Evolutionary conservation across 2,113 vertebrate species (phyloP).

Genomic region (Chascanopsetta lugubris): DNA sequence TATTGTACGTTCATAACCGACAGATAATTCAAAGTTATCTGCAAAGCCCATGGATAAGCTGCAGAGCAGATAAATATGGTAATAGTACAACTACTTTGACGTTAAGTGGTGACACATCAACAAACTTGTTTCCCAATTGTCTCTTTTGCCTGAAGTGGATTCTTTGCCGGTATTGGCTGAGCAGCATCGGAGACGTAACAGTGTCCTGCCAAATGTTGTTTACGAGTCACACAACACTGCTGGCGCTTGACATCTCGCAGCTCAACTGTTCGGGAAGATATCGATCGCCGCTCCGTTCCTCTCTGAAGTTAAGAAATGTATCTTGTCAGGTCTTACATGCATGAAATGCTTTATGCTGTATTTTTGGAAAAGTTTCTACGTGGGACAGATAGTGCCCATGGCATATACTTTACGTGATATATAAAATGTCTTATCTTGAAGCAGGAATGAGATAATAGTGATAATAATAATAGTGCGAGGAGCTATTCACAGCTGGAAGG

Average conservation of each 20-base stretch:
- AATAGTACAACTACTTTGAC: background rate
- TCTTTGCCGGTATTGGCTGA: background rate
- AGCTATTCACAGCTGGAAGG: background rate
- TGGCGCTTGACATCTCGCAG: background rate
- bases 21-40: too few species aligned
- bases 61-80: background rate
- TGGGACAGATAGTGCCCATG: background rate
- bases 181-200: background rate
- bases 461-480: background rate
- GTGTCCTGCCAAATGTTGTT: background rate
- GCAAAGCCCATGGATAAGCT: background rate
- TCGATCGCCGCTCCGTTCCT: constrained; percentile 7
- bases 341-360: background rate
- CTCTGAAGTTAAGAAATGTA: constrained; percentile 16
- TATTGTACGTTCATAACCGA: background rate
- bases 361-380: background rate
- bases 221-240: background rate
- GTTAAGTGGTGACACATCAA: background rate
- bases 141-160: background rate
- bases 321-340: background rate
- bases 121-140: background rate
- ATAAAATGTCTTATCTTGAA: too few species aligned
- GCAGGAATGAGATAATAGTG: background rate
- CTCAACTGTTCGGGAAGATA: background rate
- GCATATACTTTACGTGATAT: too few species aligned